A percentile compares a stretch with the other conserved stretches of the same genome.
These are phyloP conservation scores for Danio rerio DNA, from an alignment of 2,113 vertebrate species.

Conservation along the genomic window DNA sequence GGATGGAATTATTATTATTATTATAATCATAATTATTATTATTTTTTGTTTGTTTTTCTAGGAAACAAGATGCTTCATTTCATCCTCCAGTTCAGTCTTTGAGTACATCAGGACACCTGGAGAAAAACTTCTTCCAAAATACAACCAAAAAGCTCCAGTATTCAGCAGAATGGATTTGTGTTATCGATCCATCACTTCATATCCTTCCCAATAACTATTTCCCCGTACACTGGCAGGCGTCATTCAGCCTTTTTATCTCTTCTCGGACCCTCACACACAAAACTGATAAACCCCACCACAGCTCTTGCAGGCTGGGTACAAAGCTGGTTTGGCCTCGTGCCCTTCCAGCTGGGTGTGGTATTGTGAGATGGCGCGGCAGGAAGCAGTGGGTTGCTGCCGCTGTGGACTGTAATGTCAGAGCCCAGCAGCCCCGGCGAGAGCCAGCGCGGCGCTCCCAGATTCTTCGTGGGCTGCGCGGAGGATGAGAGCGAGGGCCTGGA, in stretches of 20 bases:
- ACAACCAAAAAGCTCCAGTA: background rate
- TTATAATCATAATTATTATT: no score
- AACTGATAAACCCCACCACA: background rate
- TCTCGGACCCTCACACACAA: background rate
- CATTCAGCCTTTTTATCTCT: background rate
- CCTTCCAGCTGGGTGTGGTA: conserved; percentile 63
- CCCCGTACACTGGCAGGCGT: background rate
- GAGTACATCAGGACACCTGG: background rate
- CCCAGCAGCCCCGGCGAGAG: conserved; percentile 88
- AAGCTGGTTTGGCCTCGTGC: conserved; percentile 22
- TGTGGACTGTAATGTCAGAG: conserved; percentile 91
- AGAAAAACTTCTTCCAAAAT: background rate
- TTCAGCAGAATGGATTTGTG: background rate
- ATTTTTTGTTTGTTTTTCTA: conserved; percentile 12
- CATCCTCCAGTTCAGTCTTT: background rate
- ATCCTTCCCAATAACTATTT: background rate
- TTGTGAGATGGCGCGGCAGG: conserved; percentile 75
- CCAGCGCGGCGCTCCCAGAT: conserved; percentile 86
- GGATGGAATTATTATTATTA: no score
- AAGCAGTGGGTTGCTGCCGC: conserved; percentile 79
- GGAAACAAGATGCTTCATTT: conserved; percentile 5
- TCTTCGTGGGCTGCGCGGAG: conserved; percentile 96
- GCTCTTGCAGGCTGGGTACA: conserved; percentile 27
- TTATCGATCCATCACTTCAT: background rate
- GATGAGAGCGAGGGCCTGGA: conserved; percentile 89